phyloP scores from a whole-genome alignment of 1,140 invertebrate species.

The Euschistus heros region DNA sequence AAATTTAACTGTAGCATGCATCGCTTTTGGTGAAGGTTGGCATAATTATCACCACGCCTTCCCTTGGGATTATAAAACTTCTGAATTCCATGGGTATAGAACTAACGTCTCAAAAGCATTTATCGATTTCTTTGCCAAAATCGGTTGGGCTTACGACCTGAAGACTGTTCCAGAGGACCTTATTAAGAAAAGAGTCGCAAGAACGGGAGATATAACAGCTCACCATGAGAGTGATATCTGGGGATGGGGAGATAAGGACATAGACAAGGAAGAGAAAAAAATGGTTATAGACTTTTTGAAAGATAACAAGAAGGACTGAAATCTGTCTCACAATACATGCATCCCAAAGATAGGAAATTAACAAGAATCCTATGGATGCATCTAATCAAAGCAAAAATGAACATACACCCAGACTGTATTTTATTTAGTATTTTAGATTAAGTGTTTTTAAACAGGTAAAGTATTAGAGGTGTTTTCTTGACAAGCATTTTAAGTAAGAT shows the following conservation, averaged over 20 bases:
- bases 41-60: slow-evolving; percentile 91
- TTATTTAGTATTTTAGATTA: too few relatives aligned
- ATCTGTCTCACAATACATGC: too few relatives aligned
- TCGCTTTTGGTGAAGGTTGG: slow-evolving; percentile 58
- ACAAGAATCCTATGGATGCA: too few relatives aligned
- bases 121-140: slow-evolving; percentile 42
- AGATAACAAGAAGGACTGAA: neutral
- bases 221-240: slow-evolving; percentile 43
- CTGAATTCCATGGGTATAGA: slow-evolving; percentile 45
- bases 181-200: slow-evolving; percentile 39
- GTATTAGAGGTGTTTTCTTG: too few relatives aligned
- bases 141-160: slow-evolving; percentile 52
- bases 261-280: slow-evolving; percentile 31
- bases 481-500: too few relatives aligned
- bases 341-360: too few relatives aligned
- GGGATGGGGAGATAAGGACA: slow-evolving; percentile 39
- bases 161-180: slow-evolving; percentile 45
- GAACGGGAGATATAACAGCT: slow-evolving; percentile 52
- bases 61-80: slow-evolving; percentile 67
- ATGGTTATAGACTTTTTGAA: neutral
- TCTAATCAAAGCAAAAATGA: too few relatives aligned
- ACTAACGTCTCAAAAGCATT: slow-evolving; percentile 41
- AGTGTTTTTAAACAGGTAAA: too few relatives aligned
- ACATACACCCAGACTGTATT: too few relatives aligned
- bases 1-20: slow-evolving; percentile 35